phyloP scores from a whole-genome alignment of 2,797 vertebrate genomes.

The Alcedo quadribrachys region DNA sequence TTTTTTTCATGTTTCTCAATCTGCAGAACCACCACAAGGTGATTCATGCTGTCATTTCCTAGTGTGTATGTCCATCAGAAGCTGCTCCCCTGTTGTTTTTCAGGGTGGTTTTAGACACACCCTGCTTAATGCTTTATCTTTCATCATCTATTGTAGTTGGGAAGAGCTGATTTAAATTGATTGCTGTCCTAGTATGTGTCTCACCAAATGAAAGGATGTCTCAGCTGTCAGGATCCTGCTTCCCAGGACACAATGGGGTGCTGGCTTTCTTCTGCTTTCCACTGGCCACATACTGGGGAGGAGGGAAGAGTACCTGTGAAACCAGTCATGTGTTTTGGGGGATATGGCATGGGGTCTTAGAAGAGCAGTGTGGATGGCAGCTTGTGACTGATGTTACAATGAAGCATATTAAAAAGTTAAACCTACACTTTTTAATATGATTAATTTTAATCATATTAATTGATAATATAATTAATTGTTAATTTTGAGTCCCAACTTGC shows the following conservation, averaged over 20 bases:
- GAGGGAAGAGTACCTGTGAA: not conserved
- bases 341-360: too few relatives aligned
- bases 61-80: rapidly evolving
- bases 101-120: not conserved
- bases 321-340: rapidly evolving
- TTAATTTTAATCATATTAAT: too few relatives aligned
- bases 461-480: too few relatives aligned
- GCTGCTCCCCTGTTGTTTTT: not conserved
- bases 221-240: not conserved
- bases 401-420: not conserved
- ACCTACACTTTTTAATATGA: too few relatives aligned
- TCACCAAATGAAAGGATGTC: not conserved
- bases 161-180: not conserved
- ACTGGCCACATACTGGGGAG: not conserved
- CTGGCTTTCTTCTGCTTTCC: not conserved
- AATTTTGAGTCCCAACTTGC: not conserved
- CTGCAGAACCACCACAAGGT: not conserved
- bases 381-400: not conserved
- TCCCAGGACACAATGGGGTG: rapidly evolving
- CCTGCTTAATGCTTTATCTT: not conserved
- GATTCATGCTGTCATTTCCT: not conserved
- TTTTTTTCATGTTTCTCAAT: not conserved
- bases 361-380: not conserved
- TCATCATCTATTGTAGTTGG: not conserved
- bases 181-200: not conserved